phyloP scores from a whole-genome alignment of 2,888 invertebrate genomes.

The Beris chalybata region DNA sequence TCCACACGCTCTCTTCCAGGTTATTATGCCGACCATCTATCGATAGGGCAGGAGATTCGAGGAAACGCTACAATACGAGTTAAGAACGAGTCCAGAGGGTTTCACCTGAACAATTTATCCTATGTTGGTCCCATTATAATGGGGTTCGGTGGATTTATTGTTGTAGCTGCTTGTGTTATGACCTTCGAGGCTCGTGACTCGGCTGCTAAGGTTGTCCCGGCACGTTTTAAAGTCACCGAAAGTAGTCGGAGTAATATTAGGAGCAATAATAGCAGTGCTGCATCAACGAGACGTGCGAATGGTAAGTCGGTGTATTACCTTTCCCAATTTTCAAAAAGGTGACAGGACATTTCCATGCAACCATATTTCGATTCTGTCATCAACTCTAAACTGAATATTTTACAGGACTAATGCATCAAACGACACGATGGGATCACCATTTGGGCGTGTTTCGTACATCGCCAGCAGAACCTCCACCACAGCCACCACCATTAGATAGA shows the following conservation, averaged over 20 bases:
- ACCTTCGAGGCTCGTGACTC: conserved; percentile 97
- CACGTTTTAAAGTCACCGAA: conserved; percentile 61
- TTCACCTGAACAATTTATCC: conserved; percentile 85
- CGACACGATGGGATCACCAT: conserved; percentile 64
- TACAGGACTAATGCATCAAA: conserved; percentile 44
- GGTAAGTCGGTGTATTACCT: conserved; percentile 42
- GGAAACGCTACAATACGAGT: conserved; percentile 78
- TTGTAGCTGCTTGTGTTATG: conserved; percentile 97
- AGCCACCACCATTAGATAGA: conserved; percentile 57
- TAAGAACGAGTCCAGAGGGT: conserved; percentile 80
- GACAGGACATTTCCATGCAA: no score
- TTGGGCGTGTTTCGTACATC: conserved; percentile 69
- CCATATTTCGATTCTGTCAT: no score
- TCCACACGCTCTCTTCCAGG: conserved; percentile 58
- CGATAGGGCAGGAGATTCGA: conserved; percentile 74
- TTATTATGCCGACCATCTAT: conserved; percentile 81
- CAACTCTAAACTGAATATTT: not conserved
- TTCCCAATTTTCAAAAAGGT: no score
- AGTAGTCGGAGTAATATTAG: conserved; percentile 51
- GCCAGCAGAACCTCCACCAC: conserved; percentile 55
- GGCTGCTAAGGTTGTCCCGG: conserved; percentile 88
- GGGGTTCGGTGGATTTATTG: conserved; percentile 96
- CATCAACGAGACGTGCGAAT: conserved; percentile 52
- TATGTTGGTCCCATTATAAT: conserved; percentile 97
- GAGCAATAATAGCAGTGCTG: conserved; percentile 52